Evolutionary conservation across 2,888 invertebrate species (phyloP), one percentile per base, ranked within the genome.

Genomic region (Callyntrura sp.): DNA sequence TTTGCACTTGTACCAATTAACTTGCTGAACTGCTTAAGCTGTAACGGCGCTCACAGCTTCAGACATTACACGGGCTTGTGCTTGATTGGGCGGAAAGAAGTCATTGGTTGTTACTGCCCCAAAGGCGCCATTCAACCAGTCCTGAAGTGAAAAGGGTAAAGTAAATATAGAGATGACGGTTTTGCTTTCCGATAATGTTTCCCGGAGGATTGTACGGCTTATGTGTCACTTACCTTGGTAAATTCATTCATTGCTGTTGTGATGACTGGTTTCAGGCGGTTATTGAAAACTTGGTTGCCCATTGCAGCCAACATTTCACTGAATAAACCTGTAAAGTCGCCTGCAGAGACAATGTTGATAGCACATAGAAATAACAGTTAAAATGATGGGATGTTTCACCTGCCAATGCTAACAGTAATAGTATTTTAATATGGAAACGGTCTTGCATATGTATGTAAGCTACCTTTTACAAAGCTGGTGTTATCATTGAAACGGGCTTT

Each of bases 251-350:
- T 90, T 23, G 91, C 88, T 11, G 84, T 78, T 6, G 90, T 89
- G 23, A 91, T 90, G 1, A 91, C 87, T 51, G 91, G 91, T 78
- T 90, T 90, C 20, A 91, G 60, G 23, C 89, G 90, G 73, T 89
- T 91, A 35, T 89, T 87, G 70, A 91, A 91, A 20, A 91, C 90
- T 87, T 89, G 91, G 23, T 79, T 86, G 0, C 91, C 91, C 91
- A 91, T 91, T 62, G 91, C 91, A 43, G 86, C 79, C 9, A 91
- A 76, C 78, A 91, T 89, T 87, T 91, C 91, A 60, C 87, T 89
- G 20, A 89, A 73, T 11, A 91, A 65, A 45, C 87, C 87, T 23
- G 79, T 82, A 25, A 91, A 91, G n/a, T 90, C 90, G 28, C 90
- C 90, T 89, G 48, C 55, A 45, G 51, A 57, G 43, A n/a, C 8